phyloP scores from a whole-genome alignment of 2,888 invertebrate genomes.

The Aphodius sticticus region DNA sequence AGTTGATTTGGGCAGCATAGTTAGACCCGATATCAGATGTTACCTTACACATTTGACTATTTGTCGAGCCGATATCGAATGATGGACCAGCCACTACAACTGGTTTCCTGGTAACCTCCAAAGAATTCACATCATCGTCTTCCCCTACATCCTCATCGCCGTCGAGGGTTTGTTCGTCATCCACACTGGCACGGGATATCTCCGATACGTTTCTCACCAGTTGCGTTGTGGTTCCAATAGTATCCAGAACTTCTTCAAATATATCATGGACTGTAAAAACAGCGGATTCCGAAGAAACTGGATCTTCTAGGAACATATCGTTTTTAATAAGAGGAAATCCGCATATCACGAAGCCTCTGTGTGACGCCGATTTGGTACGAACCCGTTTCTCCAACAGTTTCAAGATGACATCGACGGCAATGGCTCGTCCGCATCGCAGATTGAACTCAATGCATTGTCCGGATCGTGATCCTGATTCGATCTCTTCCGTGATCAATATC shows the following conservation, averaged over 20 bases:
- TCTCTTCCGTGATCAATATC: constrained; percentile 66
- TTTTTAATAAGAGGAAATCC: constrained; percentile 71
- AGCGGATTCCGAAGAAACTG: constrained; percentile 56
- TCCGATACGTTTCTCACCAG: constrained; percentile 31
- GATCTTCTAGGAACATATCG: constrained; percentile 55
- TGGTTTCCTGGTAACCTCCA: constrained; percentile 31
- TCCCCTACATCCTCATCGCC: constrained; percentile 45
- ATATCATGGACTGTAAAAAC: constrained; percentile 57
- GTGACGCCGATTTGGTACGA: constrained; percentile 61
- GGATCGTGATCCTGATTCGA: constrained; percentile 63
- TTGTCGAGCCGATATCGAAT: constrained; percentile 32
- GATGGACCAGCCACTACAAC: constrained; percentile 30
- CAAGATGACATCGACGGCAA: constrained; percentile 63
- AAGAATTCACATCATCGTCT: constrained; percentile 41
- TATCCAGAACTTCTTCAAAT: constrained; percentile 55
- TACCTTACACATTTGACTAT: constrained; percentile 43
- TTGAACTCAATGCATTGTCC: constrained; percentile 68
- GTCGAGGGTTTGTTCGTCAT: constrained; percentile 38
- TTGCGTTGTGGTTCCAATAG: constrained; percentile 40
- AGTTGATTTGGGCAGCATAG: constrained; percentile 54
- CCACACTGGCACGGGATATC: constrained; percentile 31
- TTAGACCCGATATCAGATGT: constrained; percentile 46
- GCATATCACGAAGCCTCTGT: constrained; percentile 72
- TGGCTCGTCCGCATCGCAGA: constrained; percentile 63
- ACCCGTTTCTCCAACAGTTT: constrained; percentile 64